A percentile compares a stretch with the other conserved stretches of the same genome.
Conservation (phyloP, 2,113 vertebrate species). For the Myrmecophaga tridactyla region DNA sequence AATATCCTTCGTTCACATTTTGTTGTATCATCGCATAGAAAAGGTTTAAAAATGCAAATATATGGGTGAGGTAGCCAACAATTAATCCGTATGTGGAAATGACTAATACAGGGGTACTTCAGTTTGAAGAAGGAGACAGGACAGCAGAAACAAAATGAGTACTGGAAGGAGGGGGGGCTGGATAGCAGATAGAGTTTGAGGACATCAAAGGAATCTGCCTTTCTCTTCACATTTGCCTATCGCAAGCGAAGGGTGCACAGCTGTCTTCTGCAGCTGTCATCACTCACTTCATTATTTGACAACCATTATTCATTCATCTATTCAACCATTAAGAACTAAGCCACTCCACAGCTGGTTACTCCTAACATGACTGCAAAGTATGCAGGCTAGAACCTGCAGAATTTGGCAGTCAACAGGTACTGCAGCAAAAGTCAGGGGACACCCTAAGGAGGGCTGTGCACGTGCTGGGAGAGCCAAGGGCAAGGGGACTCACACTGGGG, state of each 20-base stretch:
- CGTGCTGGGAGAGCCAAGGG: not conserved
- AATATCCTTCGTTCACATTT: not conserved
- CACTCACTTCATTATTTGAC: not conserved
- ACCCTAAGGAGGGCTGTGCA: accelerated
- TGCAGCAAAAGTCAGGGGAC: too few species aligned
- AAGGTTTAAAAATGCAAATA: not conserved
- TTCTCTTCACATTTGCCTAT: not conserved
- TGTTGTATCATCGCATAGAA: not conserved
- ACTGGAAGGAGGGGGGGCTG: not conserved
- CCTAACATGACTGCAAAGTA: accelerated
- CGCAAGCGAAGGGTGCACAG: not conserved
- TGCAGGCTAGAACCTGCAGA: not conserved
- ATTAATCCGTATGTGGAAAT: accelerated
- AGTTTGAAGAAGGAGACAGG: not conserved
- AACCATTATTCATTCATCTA: accelerated
- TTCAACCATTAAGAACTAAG: accelerated
- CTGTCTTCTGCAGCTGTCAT: not conserved
- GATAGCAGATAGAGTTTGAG: not conserved
- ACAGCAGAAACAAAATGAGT: accelerated
- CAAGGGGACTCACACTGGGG: too few species aligned
- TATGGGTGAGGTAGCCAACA: accelerated
- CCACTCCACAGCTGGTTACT: accelerated
- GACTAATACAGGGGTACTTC: not conserved
- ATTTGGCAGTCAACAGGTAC: accelerated
- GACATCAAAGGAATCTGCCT: accelerated